Conservation (phyloP, 30 jellyfish, hydroid and myxozoan genomes). For the Pelagia noctiluca region DNA sequence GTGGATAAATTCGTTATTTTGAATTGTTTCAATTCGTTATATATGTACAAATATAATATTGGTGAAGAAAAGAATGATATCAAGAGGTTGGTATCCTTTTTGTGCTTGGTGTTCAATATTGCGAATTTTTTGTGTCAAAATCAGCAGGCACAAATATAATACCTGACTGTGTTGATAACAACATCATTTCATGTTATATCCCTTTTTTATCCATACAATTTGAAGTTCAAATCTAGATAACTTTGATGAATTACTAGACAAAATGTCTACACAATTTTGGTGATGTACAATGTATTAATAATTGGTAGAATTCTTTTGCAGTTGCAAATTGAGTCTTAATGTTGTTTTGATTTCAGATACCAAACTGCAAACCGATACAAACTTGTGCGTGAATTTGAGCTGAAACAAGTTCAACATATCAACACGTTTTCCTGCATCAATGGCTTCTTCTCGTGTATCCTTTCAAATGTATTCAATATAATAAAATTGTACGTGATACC, state of each 20-base stretch:
- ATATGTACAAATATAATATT: slow-evolving; percentile 82
- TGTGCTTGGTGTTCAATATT: not conserved
- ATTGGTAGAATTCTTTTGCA: no score
- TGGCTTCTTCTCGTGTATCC: slow-evolving; percentile 96
- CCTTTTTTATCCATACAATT: no score
- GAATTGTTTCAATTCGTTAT: slow-evolving; percentile 73
- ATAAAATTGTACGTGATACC: no score
- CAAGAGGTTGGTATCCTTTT: slow-evolving; percentile 68
- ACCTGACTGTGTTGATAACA: no score
- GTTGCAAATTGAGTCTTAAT: not conserved
- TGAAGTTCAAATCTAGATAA: no score
- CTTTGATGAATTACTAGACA: no score
- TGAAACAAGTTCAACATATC: slow-evolving; percentile 76
- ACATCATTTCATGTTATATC: no score
- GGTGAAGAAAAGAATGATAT: slow-evolving; percentile 73
- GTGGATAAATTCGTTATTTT: slow-evolving; percentile 84
- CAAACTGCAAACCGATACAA: slow-evolving; percentile 82
- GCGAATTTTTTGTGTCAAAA: not conserved
- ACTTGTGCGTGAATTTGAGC: slow-evolving; percentile 69
- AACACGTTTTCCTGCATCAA: slow-evolving; percentile 91
- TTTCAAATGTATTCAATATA: no score
- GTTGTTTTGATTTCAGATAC: slow-evolving; percentile 51
- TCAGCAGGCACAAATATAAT: not conserved
- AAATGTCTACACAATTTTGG: no score
- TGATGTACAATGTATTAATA: no score